Evolutionary conservation across 92 coral and sea anemone species (phyloP), one percentile per base, ranked within the genome.

Genomic region (Siderastrea radians): DNA sequence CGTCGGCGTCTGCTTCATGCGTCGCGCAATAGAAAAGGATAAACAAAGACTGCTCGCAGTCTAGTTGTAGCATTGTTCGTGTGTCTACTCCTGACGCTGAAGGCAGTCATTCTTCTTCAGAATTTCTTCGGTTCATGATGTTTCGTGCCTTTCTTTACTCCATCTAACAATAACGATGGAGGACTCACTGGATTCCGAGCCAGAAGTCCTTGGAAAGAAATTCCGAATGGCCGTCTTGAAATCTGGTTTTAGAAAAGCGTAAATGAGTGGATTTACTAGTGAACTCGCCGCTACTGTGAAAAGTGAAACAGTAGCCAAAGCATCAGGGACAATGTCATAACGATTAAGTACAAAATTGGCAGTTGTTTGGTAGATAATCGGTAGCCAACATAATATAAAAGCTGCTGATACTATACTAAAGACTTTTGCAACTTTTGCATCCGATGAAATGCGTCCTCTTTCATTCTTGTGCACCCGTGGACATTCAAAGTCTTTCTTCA

Each of bases 181-280:
- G 5, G 26, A 61, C 66, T 61, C 66, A 13, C 26, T n/a, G 17
- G 7, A 13, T 61, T 61, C 17, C 6, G 66, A n/a, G 3, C 43
- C 11, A 43, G 78, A 13, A 13, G 12, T 19, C 59, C 16, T 74
- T 17, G 38, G 50, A 53, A 48, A 74, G 6, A 49, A n/a, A 78
- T 51, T 65, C 19, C 85, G 85, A 67, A 88, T 88, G 15, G 89
- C 88, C 59, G 57, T 48, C 55, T 87, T 92, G 69, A 94, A 94
- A 73, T 94, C 97, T 12, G 95, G 97, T 66, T 94, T 94, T 82
- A 94, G 83, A 60, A 92, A 94, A 13, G 95, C 90, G 78, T 94
- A 94, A 2, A 90, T 52, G 53, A 94, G 81, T 0, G 97, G 95
- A 55, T 94, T 92, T 8, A 91, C 90, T 7, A 94, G 86, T 2